Evolutionary conservation across 1,140 invertebrate genomes (phyloP).

Genomic region (Camponotus pennsylvanicus): DNA sequence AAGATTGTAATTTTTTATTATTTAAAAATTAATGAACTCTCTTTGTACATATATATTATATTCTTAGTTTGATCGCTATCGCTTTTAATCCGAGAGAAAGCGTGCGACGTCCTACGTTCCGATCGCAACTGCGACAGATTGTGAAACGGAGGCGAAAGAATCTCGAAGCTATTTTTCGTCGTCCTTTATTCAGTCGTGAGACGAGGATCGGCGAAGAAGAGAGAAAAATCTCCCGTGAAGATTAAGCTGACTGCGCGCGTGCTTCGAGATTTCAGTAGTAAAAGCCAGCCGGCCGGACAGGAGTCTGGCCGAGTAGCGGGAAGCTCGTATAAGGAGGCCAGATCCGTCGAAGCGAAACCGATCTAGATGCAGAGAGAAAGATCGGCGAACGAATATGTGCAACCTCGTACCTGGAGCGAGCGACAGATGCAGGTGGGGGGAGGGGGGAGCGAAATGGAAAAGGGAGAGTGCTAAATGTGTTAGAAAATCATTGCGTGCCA

Average conservation of each 20-base stretch:
- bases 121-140: not conserved
- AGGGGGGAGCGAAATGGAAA: not conserved
- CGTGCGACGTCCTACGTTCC: not conserved
- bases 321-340: slow-evolving; percentile 71
- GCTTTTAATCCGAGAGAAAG: slow-evolving; percentile 23
- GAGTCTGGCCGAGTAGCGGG: slow-evolving; percentile 49
- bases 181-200: not conserved
- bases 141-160: not conserved
- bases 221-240: slow-evolving; percentile 5
- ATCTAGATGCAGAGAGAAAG: slow-evolving; percentile 67
- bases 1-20: not conserved
- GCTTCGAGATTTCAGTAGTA: slow-evolving; percentile 47
- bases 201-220: not conserved
- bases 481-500: slow-evolving; percentile 69
- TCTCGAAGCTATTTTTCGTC: slow-evolving; percentile 4
- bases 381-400: slow-evolving; percentile 66
- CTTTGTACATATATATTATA: not conserved
- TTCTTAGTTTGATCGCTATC: too few relatives aligned
- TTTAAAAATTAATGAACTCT: not conserved
- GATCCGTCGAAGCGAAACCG: slow-evolving; percentile 74
- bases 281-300: slow-evolving; percentile 47
- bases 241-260: slow-evolving; percentile 36
- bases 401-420: slow-evolving; percentile 73
- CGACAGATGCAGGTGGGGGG: slow-evolving; percentile 11
- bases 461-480: slow-evolving; percentile 54